Evolutionary conservation across 64 coral and sea anemone species (phyloP).

Genomic region (Dendronephthya gigantea): DNA sequence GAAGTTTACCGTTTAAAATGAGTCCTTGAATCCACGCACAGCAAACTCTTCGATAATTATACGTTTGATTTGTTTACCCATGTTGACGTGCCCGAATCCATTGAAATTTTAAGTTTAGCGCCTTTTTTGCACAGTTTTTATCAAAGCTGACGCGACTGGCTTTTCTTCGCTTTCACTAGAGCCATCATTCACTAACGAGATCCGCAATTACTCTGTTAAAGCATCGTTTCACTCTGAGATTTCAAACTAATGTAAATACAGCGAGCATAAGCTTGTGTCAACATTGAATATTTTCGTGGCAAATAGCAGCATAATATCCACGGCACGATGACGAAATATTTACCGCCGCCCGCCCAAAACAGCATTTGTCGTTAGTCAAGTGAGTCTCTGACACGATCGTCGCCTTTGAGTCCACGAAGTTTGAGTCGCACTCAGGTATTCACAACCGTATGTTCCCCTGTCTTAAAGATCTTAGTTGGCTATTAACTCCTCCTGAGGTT

Average conservation of each 20-base stretch:
- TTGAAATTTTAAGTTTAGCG: not conserved
- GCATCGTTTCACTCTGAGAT: not conserved
- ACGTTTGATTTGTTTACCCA: not conserved
- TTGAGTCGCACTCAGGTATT: too few species aligned
- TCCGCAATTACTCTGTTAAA: too few species aligned
- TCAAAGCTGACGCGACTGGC: not conserved
- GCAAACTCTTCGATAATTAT: not conserved
- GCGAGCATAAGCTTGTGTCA: not conserved
- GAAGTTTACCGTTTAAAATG: not conserved
- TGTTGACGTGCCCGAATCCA: not conserved
- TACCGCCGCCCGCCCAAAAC: not conserved
- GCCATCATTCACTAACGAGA: too few species aligned
- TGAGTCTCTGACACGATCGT: too few species aligned
- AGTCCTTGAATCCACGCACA: too few species aligned
- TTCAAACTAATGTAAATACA: not conserved
- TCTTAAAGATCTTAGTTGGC: too few species aligned
- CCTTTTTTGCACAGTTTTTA: too few species aligned
- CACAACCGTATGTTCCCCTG: too few species aligned
- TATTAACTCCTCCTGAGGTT: too few species aligned
- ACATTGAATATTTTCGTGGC: not conserved
- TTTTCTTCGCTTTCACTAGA: not conserved
- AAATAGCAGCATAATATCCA: too few species aligned
- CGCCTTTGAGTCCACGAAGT: too few species aligned
- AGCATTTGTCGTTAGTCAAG: not conserved
- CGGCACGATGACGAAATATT: not conserved